A percentile compares a stretch with the other conserved stretches of the same genome.
Conservation (phyloP, 2,113 vertebrate genomes). For the Onychostruthus taczanowskii region DNA sequence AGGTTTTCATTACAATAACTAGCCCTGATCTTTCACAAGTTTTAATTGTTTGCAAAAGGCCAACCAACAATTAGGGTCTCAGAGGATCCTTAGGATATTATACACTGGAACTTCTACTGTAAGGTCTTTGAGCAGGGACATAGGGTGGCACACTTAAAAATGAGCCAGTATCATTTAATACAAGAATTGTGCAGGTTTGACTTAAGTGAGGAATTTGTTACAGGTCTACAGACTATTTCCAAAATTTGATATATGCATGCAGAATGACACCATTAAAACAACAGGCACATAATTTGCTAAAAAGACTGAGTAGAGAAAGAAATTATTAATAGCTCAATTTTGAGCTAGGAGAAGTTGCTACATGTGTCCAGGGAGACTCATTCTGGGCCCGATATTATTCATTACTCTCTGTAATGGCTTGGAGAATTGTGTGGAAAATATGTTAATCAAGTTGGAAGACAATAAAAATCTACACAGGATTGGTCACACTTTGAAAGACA, state of each 20-base stretch:
- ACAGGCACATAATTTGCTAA: conserved; percentile 37
- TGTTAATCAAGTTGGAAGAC: conserved; percentile 57
- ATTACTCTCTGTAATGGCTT: conserved; percentile 36
- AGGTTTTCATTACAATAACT: background rate
- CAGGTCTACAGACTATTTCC: background rate
- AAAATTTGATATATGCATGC: background rate
- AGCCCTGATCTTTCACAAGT: background rate
- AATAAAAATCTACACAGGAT: conserved; percentile 40
- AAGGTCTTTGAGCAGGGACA: background rate
- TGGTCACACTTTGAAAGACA: conserved; percentile 43
- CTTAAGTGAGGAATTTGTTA: background rate
- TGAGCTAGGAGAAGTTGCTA: conserved; percentile 31
- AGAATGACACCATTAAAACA: conserved; percentile 23
- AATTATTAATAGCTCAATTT: conserved; percentile 62
- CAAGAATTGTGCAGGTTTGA: background rate
- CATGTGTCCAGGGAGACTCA: conserved; percentile 35
- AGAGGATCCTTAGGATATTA: background rate
- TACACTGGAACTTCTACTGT: background rate
- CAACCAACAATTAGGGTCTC: background rate
- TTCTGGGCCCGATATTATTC: background rate
- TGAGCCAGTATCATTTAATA: background rate
- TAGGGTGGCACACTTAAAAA: background rate
- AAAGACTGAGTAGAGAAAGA: conserved; percentile 36
- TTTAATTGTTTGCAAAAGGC: background rate
- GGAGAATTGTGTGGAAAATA: conserved; percentile 8